Base-by-base conservation (phyloP, 2,888 invertebrate species). In the Coecobrya sp. region DNA sequence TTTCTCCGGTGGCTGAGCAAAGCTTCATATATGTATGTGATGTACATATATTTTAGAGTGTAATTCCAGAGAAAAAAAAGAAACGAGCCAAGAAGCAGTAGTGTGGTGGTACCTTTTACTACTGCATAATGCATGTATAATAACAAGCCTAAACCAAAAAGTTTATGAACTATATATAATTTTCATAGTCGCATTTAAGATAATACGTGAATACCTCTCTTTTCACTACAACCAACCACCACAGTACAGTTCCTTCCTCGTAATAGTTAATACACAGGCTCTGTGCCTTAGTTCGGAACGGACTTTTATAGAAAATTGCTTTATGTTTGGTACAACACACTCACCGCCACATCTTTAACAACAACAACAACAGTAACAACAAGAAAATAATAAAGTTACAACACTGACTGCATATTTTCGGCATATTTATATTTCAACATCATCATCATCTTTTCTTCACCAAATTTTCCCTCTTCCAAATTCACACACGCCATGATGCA, bases 41-140 rank as follows among this genome's bases (percentile, higher is more conserved):
- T 16, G 16, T 52, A 65, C 22, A 30, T 81, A 55, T 16, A 27
- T 2, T 62, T 62, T 62, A 62, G 10, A 62, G 22, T 25, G 62
- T 25, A 10, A 22, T 62, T 62, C 62, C n/a, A 62, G 8, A 59
- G 16, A 49, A 10, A 49, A 49, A 49, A 10, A 16, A 30, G 49
- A 30, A 82, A 59, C 42, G 27, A 55, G 13, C 76, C 81, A 27
- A 19, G 19, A 11, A 36, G 30, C 36, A 68, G 30, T 68, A 30
- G 30, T 13, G 16, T 13, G 16, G 16, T 22, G 55, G 55, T 55
- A 16, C 16, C n/a, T 36, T 55, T 45, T 62, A 42, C 19, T 45
- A 27, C 76, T 90, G 84, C 90, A 90, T 90, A 90, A 90, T 90
- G 84, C 19, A 76, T 85, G 65, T 45, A 91, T 86, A 81, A 90